phyloP scores from a whole-genome alignment of 2,797 vertebrate species.

The Selene dorsalis region DNA sequence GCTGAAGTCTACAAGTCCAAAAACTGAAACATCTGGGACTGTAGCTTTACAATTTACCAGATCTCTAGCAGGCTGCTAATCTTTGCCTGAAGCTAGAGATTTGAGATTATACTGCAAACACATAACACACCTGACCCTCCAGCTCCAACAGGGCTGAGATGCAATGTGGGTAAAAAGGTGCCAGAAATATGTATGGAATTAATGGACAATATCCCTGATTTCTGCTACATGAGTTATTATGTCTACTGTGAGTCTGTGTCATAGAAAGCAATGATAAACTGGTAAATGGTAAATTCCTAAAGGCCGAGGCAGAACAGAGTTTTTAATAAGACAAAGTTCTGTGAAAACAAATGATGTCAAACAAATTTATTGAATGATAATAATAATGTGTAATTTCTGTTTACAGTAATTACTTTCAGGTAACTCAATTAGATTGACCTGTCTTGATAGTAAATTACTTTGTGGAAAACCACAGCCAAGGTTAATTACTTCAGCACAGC shows the following conservation, averaged over 20 bases:
- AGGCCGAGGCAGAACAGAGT: neutral
- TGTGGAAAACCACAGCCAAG: neutral
- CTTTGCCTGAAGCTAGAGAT: neutral
- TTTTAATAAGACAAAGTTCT: neutral
- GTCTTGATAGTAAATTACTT: neutral
- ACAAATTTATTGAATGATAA: neutral
- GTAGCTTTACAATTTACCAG: neutral
- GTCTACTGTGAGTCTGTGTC: neutral
- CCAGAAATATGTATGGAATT: neutral
- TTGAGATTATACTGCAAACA: neutral
- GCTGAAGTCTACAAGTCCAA: neutral
- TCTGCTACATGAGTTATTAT: neutral
- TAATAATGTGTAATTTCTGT: neutral
- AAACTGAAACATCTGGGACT: neutral
- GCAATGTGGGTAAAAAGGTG: neutral
- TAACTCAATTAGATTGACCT: constrained; percentile 1
- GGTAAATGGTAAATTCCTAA: neutral
- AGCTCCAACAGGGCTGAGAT: neutral
- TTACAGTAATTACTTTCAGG: neutral
- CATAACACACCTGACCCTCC: neutral
- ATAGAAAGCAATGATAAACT: neutral
- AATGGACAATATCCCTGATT: neutral
- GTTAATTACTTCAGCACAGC: constrained; percentile 3
- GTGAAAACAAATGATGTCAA: neutral
- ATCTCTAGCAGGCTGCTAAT: neutral